Percentiles rank a stretch among this genome's conserved stretches.
Conservation (phyloP, 2,888 invertebrate species). For the Leptopilina drosophilae region DNA sequence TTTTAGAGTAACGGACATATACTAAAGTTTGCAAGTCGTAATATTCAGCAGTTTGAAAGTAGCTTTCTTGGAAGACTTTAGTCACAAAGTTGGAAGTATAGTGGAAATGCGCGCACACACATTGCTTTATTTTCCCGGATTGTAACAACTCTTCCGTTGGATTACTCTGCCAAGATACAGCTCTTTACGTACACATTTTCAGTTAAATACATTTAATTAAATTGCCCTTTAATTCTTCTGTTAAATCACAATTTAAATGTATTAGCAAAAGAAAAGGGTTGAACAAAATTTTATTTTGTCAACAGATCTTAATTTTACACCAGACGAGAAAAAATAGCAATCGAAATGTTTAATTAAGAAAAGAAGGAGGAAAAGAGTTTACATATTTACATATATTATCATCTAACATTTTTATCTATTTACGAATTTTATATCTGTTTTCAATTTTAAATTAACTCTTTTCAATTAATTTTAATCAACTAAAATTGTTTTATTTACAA, state of each 20-base stretch:
- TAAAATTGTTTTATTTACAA: too few species aligned
- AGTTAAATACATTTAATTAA: slow-evolving; percentile 32
- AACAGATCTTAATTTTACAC: background rate
- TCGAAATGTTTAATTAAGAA: too few species aligned
- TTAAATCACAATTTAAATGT: background rate
- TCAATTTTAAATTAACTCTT: too few species aligned
- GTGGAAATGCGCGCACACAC: slow-evolving; percentile 13
- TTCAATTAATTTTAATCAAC: too few species aligned
- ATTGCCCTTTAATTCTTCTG: background rate
- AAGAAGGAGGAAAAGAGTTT: too few species aligned
- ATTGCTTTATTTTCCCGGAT: slow-evolving; percentile 21
- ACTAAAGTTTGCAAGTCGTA: slow-evolving; percentile 24
- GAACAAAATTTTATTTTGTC: background rate
- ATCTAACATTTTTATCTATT: too few species aligned
- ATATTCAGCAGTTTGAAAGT: slow-evolving; percentile 15
- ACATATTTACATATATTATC: too few species aligned
- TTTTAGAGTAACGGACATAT: slow-evolving; percentile 10
- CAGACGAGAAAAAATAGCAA: too few species aligned
- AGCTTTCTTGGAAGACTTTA: slow-evolving; percentile 29
- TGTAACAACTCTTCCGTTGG: slow-evolving; percentile 24
- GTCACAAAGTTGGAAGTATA: slow-evolving; percentile 30
- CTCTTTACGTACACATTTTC: slow-evolving; percentile 18
- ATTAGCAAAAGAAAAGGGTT: background rate
- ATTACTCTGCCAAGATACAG: slow-evolving; percentile 33
- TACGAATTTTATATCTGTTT: too few species aligned